Base-by-base conservation (phyloP, 2,113 vertebrate genomes). In the Menura novaehollandiae region DNA sequence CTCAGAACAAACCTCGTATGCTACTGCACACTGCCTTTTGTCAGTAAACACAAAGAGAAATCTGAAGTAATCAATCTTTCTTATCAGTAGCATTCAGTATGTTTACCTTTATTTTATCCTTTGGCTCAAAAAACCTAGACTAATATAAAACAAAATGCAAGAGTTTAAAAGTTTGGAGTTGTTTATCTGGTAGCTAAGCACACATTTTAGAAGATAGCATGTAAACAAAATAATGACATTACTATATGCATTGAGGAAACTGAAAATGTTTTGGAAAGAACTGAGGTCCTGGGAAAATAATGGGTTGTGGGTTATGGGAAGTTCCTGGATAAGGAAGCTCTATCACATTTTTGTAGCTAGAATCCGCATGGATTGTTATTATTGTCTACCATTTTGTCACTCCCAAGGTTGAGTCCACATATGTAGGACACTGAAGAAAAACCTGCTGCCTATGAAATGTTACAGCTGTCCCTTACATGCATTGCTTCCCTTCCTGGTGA, bases 21-120 rank as follows among this genome's bases (percentile, higher is more conserved):
- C 89, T 94, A 37, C 81, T 91, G 86, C 93, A 59, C 43, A 55
- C 89, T 93, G 88, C 91, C 95, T 98, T 98, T 98, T 98, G 97
- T 97, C 96, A 94, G 97, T 95, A 98, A 97, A 97, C 96, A 98
- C 97, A 97, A 98, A 98, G 97, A 96, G 95, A 96, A 96, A 97
- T 97, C 96, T 97, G 97, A 98, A 98, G 95, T 96, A 96, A 98
- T 98, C 97, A 96, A 94, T 98, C 97, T 98, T 97, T 96, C 97
- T 97, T 98, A 98, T 98, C 98, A 97, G 75, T 97, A 97, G 69
- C 86, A 88, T 96, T 97, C 97, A 96, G 95, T 87, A 88, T 94
- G 95, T 97, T 97, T 97, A 92, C 96, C 92, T 96, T 91, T 88
- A 78, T 77, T 97, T 97, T 96, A 84, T 95, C 90, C 93, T 96